phyloP scores from a whole-genome alignment of 2,797 vertebrate species.

The Microctenopoma steveboyesi region DNA sequence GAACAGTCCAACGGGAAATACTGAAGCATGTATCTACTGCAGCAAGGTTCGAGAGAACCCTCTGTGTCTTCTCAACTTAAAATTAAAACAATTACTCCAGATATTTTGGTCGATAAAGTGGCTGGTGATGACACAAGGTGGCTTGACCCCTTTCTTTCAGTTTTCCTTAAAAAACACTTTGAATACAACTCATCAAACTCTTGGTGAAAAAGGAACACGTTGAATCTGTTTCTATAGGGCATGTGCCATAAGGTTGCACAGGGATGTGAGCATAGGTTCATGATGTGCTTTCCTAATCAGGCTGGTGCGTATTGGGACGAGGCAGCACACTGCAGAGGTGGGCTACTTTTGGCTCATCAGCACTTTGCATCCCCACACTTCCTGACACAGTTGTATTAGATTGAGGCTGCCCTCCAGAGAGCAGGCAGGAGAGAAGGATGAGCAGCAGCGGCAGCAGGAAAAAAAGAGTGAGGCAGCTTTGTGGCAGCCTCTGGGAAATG shows the following conservation, averaged over 20 bases:
- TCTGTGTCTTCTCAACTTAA: conserved; percentile 13
- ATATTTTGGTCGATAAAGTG: not conserved
- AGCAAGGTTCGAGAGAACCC: not conserved
- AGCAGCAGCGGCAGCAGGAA: conserved; percentile 65
- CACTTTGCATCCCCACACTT: conserved; percentile 91
- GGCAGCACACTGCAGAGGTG: conserved; percentile 83
- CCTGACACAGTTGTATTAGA: conserved; percentile 88
- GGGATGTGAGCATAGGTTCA: conserved; percentile 54
- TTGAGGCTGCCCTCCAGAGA: conserved; percentile 80
- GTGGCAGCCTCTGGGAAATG: conserved; percentile 79
- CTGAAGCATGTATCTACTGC: not conserved
- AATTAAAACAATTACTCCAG: not conserved
- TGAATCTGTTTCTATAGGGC: conserved; percentile 29
- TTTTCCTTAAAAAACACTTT: not conserved
- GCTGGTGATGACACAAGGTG: not conserved
- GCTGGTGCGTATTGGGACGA: conserved; percentile 66
- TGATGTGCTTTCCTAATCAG: conserved; percentile 72
- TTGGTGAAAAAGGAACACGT: conserved; percentile 12
- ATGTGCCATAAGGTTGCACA: conserved; percentile 45
- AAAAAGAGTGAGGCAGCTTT: conserved; percentile 66
- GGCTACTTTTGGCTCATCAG: conserved; percentile 92
- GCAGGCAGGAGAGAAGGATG: conserved; percentile 73
- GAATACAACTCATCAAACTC: not conserved
- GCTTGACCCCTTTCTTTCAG: not conserved
- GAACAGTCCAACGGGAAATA: conserved; percentile 1